These are phyloP conservation scores for Mastomys coucha DNA, from an alignment of 2,113 vertebrate species.

Conservation along the genomic window DNA sequence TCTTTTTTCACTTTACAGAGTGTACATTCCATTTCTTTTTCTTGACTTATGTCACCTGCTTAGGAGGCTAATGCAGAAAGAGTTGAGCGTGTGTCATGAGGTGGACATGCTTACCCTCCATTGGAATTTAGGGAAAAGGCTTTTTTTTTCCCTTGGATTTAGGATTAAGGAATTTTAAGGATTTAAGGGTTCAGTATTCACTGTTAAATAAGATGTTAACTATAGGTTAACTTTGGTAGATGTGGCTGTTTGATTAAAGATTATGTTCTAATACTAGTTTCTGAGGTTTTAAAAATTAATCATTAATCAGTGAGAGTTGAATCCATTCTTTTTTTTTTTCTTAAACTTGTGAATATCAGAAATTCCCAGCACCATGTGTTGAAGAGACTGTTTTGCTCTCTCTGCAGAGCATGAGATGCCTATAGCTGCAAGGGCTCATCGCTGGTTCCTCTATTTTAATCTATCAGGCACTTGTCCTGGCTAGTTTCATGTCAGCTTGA, in stretches of 20 bases:
- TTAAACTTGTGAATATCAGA: background rate
- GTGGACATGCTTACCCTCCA: background rate
- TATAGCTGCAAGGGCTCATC: background rate
- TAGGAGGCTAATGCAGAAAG: background rate
- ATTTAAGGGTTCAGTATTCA: background rate
- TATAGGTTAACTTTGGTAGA: background rate
- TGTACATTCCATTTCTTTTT: slow-evolving; percentile 20
- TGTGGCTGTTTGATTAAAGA: background rate
- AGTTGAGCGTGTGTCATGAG: background rate
- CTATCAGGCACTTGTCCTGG: background rate
- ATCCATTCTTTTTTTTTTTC: background rate
- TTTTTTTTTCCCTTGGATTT: background rate
- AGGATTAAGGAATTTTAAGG: background rate
- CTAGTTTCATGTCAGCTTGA: background rate
- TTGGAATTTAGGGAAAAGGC: background rate
- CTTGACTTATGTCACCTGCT: background rate
- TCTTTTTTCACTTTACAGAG: background rate
- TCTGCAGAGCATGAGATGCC: background rate
- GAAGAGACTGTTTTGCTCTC: background rate
- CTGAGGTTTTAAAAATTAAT: slow-evolving; percentile 17
- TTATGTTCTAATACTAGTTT: slow-evolving; percentile 24
- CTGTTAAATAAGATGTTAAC: background rate
- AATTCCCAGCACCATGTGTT: background rate
- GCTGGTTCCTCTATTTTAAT: background rate
- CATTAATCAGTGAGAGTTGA: background rate